phyloP scores from a whole-genome alignment of 2,888 invertebrate genomes.

The Agriopis aurantiaria region DNA sequence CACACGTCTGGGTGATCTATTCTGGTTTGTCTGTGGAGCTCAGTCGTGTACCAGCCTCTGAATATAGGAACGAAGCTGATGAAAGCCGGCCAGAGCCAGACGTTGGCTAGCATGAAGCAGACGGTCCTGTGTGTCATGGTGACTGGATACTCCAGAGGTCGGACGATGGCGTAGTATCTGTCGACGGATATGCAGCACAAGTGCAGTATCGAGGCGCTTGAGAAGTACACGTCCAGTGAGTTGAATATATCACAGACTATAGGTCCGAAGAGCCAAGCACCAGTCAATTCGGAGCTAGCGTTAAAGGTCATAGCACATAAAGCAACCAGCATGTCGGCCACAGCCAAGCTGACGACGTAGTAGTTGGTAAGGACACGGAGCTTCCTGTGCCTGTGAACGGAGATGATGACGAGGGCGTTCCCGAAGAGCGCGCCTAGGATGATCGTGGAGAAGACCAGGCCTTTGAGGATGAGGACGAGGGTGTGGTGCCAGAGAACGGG shows the following conservation, averaged over 20 bases:
- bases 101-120: conserved; percentile 93
- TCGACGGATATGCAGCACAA: conserved; percentile 98
- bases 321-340: conserved; percentile 97
- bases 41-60: conserved; percentile 97
- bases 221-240: conserved; percentile 97
- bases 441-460: conserved; percentile 93
- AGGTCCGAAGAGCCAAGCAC: conserved; percentile 96
- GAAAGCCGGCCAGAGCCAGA: conserved; percentile 96
- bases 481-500: conserved; percentile 78
- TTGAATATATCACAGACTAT: conserved; percentile 98
- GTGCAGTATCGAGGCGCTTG: conserved; percentile 96
- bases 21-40: conserved; percentile 89
- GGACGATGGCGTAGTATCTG: conserved; percentile 95
- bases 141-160: conserved; percentile 96
- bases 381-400: conserved; percentile 92
- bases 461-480: conserved; percentile 89
- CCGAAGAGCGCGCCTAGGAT: conserved; percentile 96
- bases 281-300: conserved; percentile 94
- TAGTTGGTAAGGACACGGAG: conserved; percentile 96
- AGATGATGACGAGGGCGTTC: conserved; percentile 96
- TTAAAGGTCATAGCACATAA: conserved; percentile 97
- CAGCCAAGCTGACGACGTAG: conserved; percentile 97
- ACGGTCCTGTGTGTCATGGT: conserved; percentile 95
- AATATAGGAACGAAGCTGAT: conserved; percentile 98
- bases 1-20: conserved; percentile 91